These are phyloP conservation scores for Odontamblyopus lacepedii DNA, from an alignment of 2,797 vertebrate genomes.

Conservation along the genomic window DNA sequence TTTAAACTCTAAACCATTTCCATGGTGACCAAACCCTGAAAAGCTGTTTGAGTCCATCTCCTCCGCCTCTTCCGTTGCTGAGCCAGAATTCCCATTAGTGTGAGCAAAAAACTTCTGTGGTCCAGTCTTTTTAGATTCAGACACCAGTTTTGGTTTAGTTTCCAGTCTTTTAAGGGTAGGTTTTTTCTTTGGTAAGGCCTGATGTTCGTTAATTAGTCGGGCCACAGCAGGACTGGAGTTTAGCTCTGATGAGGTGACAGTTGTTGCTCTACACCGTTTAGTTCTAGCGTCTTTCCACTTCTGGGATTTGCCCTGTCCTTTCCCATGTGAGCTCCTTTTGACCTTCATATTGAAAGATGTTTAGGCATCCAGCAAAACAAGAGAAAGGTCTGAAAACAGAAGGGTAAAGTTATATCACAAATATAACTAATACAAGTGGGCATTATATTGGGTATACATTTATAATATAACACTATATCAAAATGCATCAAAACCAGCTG, in stretches of 20 bases:
- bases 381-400: constrained; percentile 31
- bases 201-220: constrained; percentile 54
- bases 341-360: constrained; percentile 74
- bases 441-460: too few relatives aligned
- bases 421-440: too few relatives aligned
- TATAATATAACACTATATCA: too few relatives aligned
- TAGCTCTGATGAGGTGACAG: constrained; percentile 37
- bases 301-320: constrained; percentile 48
- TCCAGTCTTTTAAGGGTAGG: constrained; percentile 71
- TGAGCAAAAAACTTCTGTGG: constrained; percentile 36
- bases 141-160: constrained; percentile 53
- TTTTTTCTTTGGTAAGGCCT: constrained; percentile 60
- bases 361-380: constrained; percentile 6
- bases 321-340: constrained; percentile 57
- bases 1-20: constrained; percentile 44
- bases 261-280: constrained; percentile 53
- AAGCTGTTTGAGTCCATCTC: constrained; percentile 68
- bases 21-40: constrained; percentile 49
- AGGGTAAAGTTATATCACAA: too few relatives aligned
- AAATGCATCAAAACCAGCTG: too few relatives aligned
- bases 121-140: constrained; percentile 34
- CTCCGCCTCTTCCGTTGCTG: constrained; percentile 39
- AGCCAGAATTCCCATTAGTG: constrained; percentile 65
- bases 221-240: constrained; percentile 53
- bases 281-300: constrained; percentile 70